A percentile compares a stretch with the other conserved stretches of the same genome.
These are phyloP conservation scores for Drosophila repletoides DNA, from an alignment of 1,140 invertebrate genomes.

Conservation along the genomic window DNA sequence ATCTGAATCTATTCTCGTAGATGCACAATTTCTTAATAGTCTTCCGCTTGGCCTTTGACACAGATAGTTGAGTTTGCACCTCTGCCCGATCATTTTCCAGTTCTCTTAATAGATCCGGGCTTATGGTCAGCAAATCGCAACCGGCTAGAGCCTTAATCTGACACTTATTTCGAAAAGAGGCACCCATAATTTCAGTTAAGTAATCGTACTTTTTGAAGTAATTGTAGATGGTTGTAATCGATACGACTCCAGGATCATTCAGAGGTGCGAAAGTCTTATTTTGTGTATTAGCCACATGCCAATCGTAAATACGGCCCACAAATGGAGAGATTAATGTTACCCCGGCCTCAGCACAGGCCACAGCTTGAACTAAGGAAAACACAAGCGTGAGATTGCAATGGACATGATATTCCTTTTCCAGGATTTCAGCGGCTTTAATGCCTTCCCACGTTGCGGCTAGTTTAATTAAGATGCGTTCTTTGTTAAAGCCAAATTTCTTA, in stretches of 20 bases:
- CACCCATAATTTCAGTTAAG: constrained; percentile 99
- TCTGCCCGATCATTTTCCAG: constrained; percentile 88
- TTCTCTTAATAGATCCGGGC: constrained; percentile 92
- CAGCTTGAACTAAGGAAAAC: constrained; percentile 97
- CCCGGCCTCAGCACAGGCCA: constrained; percentile 98
- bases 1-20: constrained; percentile 93
- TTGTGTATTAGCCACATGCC: constrained; percentile 95
- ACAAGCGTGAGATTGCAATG: constrained; percentile 99
- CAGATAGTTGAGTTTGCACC: constrained; percentile 83
- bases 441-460: constrained; percentile 99
- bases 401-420: constrained; percentile 96
- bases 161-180: constrained; percentile 98
- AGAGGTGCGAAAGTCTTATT: constrained; percentile 91
- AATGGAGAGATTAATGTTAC: constrained; percentile 99
- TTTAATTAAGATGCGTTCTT: constrained; percentile 98
- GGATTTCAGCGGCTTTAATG: constrained; percentile 94
- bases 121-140: constrained; percentile 99
- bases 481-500: constrained; percentile 93
- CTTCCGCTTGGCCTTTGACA: constrained; percentile 85
- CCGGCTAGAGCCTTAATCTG: constrained; percentile 97
- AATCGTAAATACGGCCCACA: constrained; percentile 96
- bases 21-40: constrained; percentile 91
- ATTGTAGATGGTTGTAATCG: constrained; percentile 98
- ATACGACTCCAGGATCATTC: constrained; percentile 97
- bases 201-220: constrained; percentile 99